A percentile compares a stretch with the other conserved stretches of the same genome.
These are phyloP conservation scores for Mallotus villosus DNA, from an alignment of 2,797 vertebrate genomes.

Conservation along the genomic window DNA sequence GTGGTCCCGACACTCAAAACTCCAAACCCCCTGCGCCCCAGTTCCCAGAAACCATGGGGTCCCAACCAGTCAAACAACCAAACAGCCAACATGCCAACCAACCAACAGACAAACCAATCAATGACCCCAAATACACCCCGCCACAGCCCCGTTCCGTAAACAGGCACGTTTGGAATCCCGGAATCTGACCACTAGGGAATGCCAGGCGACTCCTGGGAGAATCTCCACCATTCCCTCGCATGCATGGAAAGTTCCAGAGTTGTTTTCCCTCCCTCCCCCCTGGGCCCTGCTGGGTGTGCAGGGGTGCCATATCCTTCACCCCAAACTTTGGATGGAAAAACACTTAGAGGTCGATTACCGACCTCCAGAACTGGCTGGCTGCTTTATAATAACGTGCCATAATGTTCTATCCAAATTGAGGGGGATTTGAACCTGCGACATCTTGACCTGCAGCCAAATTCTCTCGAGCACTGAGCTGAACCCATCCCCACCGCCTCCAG, in stretches of 20 bases:
- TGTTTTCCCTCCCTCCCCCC: background rate
- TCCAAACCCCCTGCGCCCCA: conserved; percentile 17
- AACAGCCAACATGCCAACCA: conserved; percentile 1
- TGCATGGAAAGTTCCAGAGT: conserved; percentile 15
- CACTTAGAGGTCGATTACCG: background rate
- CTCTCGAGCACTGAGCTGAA: background rate
- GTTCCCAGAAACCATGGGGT: conserved; percentile 34
- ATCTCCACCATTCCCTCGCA: conserved; percentile 9
- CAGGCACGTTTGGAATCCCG: conserved; percentile 4
- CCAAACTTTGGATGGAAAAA: conserved; percentile 1
- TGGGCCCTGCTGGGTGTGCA: background rate
- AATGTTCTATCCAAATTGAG: too few species aligned
- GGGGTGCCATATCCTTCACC: background rate
- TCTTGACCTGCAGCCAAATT: too few species aligned
- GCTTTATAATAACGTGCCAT: background rate
- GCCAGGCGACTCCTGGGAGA: background rate
- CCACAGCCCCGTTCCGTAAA: background rate
- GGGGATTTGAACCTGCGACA: too few species aligned
- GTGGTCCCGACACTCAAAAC: background rate
- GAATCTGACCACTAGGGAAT: conserved; percentile 15
- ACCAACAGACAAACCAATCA: background rate
- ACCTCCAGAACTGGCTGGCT: background rate
- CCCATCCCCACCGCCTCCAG: background rate
- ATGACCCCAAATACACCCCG: background rate
- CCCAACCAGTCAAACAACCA: conserved; percentile 21